Evolutionary conservation across 2,797 vertebrate species (phyloP), one percentile per base, ranked within the genome.

Genomic region (Pseudochaenichthys georgianus): DNA sequence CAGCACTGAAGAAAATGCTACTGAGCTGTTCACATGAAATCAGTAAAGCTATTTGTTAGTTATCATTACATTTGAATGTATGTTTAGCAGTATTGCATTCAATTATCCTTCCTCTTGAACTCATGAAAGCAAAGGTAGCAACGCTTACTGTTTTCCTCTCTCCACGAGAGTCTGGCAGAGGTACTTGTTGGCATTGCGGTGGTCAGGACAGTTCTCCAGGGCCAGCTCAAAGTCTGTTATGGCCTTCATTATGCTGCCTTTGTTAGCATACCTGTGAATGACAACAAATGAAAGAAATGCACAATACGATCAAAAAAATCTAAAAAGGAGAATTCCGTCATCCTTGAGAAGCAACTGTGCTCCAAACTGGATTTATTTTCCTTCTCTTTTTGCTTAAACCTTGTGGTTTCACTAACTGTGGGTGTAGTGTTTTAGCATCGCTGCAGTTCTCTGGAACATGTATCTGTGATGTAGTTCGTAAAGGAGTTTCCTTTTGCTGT

Each of bases 151-250:
- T 84, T 96, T 94, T 48, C 98, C 98, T 92, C 97, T 94, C 88
- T 99, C 98, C 85, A 99, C 97, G 28, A 99, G 95, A 0, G 98
- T 99, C 91, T 99, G 98, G 86, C 98, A 98, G 57, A 99, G 96
- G 73, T 99, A 99, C 88, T 99, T 99, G 88, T 96, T 97, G 47
- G 98, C 98, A 13, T 99, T 99, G 73, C 98, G 96, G 52, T 99
- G 98, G 3, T 96, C 96, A 38, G 98, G 97, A 81, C 96, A 98
- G 87, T 90, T 96, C 88, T 97, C 93, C 84, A 99, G 88, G 28
- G 97, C 98, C 80, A 96, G 81, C 76, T 99, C 97, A 93, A 99
- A 99, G 87, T 99, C 97, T 64, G 94, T 79, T 61, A 99, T 98
- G 1, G 98, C 98, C 94, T 99, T 99, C 88, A 96, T 88, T 70